phyloP scores from a whole-genome alignment of 2,888 invertebrate species.

The Andrena minutula region DNA sequence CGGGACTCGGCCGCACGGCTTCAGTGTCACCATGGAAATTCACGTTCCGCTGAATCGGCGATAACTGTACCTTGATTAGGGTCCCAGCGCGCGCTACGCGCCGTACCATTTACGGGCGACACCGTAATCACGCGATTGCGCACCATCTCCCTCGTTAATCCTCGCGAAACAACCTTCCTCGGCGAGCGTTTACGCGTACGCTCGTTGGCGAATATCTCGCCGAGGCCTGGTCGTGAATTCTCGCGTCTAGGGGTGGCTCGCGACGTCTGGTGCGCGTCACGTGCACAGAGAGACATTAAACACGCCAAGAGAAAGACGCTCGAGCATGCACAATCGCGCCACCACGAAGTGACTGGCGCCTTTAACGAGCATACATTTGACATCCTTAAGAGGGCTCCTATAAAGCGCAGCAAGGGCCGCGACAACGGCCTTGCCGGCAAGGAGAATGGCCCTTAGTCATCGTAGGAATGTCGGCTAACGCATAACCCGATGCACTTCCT shows the following conservation, averaged over 20 bases:
- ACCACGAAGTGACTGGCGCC: constrained; percentile 63
- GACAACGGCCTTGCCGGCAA: constrained; percentile 74
- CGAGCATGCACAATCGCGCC: constrained; percentile 26
- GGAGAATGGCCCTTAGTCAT: constrained; percentile 76
- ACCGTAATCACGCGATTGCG: constrained; percentile 10
- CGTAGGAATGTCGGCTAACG: constrained; percentile 74
- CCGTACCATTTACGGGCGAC: constrained; percentile 14
- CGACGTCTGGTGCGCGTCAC: constrained; percentile 7
- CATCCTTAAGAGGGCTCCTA: constrained; percentile 62
- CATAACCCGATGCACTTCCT: constrained; percentile 61
- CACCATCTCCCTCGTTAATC: not conserved
- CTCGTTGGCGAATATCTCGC: constrained; percentile 49
- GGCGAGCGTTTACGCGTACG: not conserved
- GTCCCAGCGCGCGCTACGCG: not conserved
- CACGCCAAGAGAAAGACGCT: constrained; percentile 32
- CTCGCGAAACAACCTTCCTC: not conserved
- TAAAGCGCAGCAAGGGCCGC: constrained; percentile 68
- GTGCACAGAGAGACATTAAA: constrained; percentile 27
- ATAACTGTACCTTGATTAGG: constrained; percentile 46
- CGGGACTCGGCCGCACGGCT: not conserved
- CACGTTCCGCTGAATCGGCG: constrained; percentile 48
- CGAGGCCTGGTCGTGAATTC: constrained; percentile 43
- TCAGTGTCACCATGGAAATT: constrained; percentile 23
- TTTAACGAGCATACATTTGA: constrained; percentile 70
- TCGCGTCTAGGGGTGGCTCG: constrained; percentile 55